Base-by-base conservation (phyloP, 2,888 invertebrate species). In the Orchesellides sinensis region DNA sequence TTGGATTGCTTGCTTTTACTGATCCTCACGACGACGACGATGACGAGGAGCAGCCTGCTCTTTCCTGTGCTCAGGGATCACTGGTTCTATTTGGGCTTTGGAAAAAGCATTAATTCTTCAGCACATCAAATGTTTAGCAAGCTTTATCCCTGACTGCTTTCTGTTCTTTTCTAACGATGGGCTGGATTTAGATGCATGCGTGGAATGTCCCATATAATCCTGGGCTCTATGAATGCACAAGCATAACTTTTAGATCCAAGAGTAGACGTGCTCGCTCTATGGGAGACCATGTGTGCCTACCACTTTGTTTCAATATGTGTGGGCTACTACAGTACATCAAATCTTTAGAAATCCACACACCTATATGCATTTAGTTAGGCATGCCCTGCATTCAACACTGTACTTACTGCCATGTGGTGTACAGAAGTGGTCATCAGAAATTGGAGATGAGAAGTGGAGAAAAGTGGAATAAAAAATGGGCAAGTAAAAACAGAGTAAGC, bases 41-140 rank as follows among this genome's bases (percentile, higher is more conserved):
- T n/a, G 40, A 40, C 40, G 47, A 66, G n/a, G 69, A 69, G 52
- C 40, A 65, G 49, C n/a, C 59, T 69, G 45, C 79, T 72, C 63
- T 52, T 25, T 35, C 70, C 21, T 45, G 19, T 25, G 70, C 79
- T 79, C 79, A 35, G 49, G 79, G 79, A 79, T 79, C 79, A 79
- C 79, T 79, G 79, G 56, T 29, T 79, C 65, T 23, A 21, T 23
- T 45, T 72, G 63, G 69, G 72, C 79, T 70, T 32, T 19, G 70
- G 72, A 56, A 79, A 65, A 72, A 23, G 65, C 47, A 79, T 65
- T 79, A 79, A 79, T 79, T 79, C 79, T 47, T 72, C 29, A 49
- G 25, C 52, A 17, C 52, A 52, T 52, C 19, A 21, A 52, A 52
- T 54, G 52, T 49, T 49, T 52, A 65, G 65, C 65, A 61, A 19